Evolutionary conservation across 2,797 vertebrate genomes (phyloP), one percentile per base, ranked within the genome.

Genomic region (Sphaeramia orbicularis): DNA sequence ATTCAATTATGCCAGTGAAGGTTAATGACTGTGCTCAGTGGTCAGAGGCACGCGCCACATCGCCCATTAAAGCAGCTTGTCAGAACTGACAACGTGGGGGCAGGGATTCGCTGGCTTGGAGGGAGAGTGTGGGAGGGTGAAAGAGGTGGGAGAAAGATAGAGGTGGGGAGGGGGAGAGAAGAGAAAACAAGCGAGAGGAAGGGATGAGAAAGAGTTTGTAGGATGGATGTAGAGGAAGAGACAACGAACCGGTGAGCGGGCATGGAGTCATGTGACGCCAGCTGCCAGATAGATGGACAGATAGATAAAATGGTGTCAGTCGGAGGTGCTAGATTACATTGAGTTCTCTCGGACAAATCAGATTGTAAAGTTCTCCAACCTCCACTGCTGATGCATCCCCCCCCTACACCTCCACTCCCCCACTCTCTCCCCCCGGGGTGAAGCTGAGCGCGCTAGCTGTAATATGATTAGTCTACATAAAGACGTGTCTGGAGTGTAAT

Each of bases 1-100:
- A 99, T 99, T 99, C 97, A 98, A 98, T 99, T 98, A 98, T 85
- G 90, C 86, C 92, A 96, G 96, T 97, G 97, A 98, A 98, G 97
- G 97, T 98, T 99, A 98, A 99, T 98, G 97, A 98, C 96, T 98
- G 95, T 88, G 96, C 93, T 93, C 95, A 94, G 95, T 97, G 97
- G 97, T 97, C 97, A 97, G 96, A 95, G 95, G 94, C 95, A 94
- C 93, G 94, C 93, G 90, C 95, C 93, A 94, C 94, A 89, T 94
- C 84, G 93, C 93, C 96, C 95, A 97, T 97, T 97, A 95, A 96
- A 97, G 86, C 87, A 69, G 95, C 92, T 95, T 96, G 96, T 95
- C 94, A 95, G 92, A 93, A 95, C 93, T 96, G 96, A 97, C 97
- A 97, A 93, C 89, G 93, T 93, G 87, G 93, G 92, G 91, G 83